These are phyloP conservation scores for Glaucopsyche alexis DNA, from an alignment of 2,888 invertebrate genomes.

Conservation along the genomic window DNA sequence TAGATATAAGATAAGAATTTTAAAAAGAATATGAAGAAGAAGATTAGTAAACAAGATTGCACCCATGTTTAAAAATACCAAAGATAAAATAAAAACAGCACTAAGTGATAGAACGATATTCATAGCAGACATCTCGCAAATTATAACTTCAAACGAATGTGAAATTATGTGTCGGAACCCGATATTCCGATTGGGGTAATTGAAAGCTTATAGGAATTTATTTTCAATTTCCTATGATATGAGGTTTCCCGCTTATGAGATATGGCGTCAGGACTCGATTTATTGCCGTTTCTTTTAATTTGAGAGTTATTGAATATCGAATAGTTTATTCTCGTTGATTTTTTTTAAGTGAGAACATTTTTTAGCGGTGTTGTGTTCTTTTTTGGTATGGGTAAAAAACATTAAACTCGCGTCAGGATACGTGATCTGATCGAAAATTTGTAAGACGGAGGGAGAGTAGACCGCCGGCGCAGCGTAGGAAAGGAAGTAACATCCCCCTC, in stretches of 20 bases:
- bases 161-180: constrained; percentile 60
- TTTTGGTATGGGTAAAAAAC: no score
- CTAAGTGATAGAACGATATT: constrained; percentile 29
- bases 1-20: no score
- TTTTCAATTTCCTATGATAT: constrained; percentile 75
- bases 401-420: no score
- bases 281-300: constrained; percentile 54
- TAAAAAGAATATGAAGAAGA: no score
- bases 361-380: no score
- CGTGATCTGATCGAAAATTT: no score
- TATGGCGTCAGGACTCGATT: constrained; percentile 51
- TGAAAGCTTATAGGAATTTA: constrained; percentile 78
- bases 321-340: neutral
- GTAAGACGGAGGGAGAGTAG: no score
- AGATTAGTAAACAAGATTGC: no score
- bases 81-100: neutral
- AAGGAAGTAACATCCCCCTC: no score
- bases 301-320: constrained; percentile 34
- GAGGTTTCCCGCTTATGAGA: constrained; percentile 63
- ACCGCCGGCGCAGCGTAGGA: no score
- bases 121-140: constrained; percentile 39
- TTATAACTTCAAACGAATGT: constrained; percentile 43
- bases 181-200: constrained; percentile 74
- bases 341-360: neutral
- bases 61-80: neutral